These are phyloP conservation scores for Apostichopus californicus DNA, from an alignment of 35 echinoderm and acorn worm species.

Conservation along the genomic window DNA sequence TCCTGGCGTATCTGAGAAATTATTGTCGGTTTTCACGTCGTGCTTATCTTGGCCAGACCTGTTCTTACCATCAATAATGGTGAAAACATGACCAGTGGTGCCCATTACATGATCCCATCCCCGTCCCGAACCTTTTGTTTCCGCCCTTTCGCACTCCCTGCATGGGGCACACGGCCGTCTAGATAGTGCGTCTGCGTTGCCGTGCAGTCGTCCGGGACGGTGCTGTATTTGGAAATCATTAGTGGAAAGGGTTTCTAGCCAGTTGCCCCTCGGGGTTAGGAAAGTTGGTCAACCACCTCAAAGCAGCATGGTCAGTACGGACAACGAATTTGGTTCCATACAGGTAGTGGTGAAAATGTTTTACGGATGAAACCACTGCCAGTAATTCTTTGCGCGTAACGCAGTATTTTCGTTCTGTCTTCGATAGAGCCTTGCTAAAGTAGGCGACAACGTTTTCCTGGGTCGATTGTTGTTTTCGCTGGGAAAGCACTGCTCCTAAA, in stretches of 20 bases:
- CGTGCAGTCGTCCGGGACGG: constrained; percentile 10
- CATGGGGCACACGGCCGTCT: constrained; percentile 58
- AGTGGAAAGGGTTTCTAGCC: neutral
- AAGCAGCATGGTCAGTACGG: neutral
- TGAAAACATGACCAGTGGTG: constrained; percentile 57
- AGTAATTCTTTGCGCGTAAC: neutral
- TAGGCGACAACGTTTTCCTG: no score
- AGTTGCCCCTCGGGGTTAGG: constrained; percentile 32
- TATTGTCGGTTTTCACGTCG: constrained; percentile 57
- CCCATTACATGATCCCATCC: constrained; percentile 49
- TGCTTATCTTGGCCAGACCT: no score
- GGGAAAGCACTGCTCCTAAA: no score
- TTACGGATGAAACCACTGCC: neutral
- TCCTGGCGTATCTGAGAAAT: neutral
- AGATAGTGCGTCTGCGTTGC: constrained; percentile 59
- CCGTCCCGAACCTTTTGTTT: constrained; percentile 56
- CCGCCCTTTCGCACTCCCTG: constrained; percentile 49
- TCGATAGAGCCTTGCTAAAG: no score
- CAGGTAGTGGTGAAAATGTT: no score
- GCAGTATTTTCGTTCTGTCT: no score
- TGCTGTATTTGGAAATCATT: neutral
- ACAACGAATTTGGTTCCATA: no score
- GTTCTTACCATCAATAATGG: constrained; percentile 47
- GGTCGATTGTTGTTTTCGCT: no score
- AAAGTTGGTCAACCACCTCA: neutral